Base-by-base conservation (phyloP, 64 coral and sea anemone species). In the Cladopsammia gracilis region DNA sequence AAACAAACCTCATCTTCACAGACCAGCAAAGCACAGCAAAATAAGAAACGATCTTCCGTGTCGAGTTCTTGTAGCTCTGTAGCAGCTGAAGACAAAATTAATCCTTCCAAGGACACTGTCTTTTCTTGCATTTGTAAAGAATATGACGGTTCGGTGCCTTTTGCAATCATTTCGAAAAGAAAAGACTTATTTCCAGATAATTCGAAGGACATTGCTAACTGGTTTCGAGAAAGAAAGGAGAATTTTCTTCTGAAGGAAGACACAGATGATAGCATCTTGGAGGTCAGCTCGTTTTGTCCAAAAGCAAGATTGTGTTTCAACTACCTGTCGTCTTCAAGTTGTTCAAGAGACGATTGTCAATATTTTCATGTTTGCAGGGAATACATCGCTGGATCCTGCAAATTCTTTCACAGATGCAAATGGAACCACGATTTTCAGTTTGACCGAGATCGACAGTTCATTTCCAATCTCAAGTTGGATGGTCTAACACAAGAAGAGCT, bases 331-430 rank as follows among this genome's bases (percentile, higher is more conserved):
- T 56, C 53, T 3, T 25, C 26, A 3, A 56, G 0, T 3, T 97
- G 95, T 46, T 75, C 76, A 1, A 87, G 23, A 20, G n/a, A 75
- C 24, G 19, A 87, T 3, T 97, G 95, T 56, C n/a, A 14, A 7
- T 97, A 74, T 67, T 83, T 97, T 25, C 95, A 97, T 59, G 66
- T 97, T 42, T 97, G 95, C 43, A 65, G 78, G 16, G 83, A 78
- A 2, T 90, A 75, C 59, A 83, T 97, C 4, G 66, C 91, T 14
- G 91, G 88, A 3, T 73, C 50, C 13, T 97, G 95, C 53, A 60
- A 48, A 11, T 50, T 82, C 19, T 87, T 80, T 4, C 48, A 3
- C 4, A 67, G 70, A 44, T 97, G 95, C 48, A 71, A 47, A 15
- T 62, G 71, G 5, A 90, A 74, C 10, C 95, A 97, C 64, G 56